Percentiles rank a stretch among this genome's conserved stretches.
These are phyloP conservation scores for Orthosia cruda DNA, from an alignment of 2,888 invertebrate species.

Conservation along the genomic window DNA sequence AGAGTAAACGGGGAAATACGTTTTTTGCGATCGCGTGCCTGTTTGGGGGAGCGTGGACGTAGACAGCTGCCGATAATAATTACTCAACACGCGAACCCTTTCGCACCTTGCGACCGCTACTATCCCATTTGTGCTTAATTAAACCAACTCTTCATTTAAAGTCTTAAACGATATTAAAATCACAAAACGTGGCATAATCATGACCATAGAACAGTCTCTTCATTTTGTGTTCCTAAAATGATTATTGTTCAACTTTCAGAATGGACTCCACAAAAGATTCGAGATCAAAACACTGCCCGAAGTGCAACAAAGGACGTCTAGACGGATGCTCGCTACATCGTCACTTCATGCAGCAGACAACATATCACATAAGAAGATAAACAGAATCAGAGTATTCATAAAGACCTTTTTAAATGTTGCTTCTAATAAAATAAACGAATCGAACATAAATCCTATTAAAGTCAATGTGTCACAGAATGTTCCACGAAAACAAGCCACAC, in stretches of 20 bases:
- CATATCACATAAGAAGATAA: conserved; percentile 34
- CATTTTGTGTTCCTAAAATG: background rate
- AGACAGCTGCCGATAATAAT: conserved; percentile 89
- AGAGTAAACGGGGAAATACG: conserved; percentile 80
- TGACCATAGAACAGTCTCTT: background rate
- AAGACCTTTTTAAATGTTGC: conserved; percentile 18
- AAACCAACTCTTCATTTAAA: conserved; percentile 71
- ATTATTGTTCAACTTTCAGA: background rate
- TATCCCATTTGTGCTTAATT: conserved; percentile 66
- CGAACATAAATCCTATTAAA: conserved; percentile 60
- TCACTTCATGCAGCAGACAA: conserved; percentile 32
- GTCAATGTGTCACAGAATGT: conserved; percentile 69
- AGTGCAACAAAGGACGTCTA: conserved; percentile 47
- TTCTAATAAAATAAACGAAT: conserved; percentile 48
- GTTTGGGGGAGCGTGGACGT: conserved; percentile 85
- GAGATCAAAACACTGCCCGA: conserved; percentile 10
- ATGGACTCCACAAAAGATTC: conserved; percentile 10
- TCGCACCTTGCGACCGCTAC: conserved; percentile 88
- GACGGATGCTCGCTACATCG: conserved; percentile 18
- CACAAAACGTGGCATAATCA: conserved; percentile 17
- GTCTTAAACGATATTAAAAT: conserved; percentile 47
- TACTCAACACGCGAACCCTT: conserved; percentile 88
- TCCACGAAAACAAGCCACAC: conserved; percentile 75
- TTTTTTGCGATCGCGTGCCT: conserved; percentile 84
- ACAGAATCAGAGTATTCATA: conserved; percentile 30